Conservation (phyloP, 2,113 vertebrate species). For the Tor tambroides region DNA sequence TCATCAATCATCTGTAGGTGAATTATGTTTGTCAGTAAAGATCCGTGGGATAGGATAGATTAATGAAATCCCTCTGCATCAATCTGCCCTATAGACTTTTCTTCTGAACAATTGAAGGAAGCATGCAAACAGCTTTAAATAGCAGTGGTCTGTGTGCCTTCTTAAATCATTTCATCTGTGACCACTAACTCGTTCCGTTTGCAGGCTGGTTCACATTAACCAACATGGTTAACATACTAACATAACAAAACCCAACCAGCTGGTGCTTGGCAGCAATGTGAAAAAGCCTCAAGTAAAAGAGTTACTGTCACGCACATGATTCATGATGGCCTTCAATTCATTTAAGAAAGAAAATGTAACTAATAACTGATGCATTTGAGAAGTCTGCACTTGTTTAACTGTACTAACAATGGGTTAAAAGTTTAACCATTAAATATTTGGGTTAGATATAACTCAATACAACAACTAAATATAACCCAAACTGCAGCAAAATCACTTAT, state of each 20-base stretch:
- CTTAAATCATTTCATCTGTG: not conserved
- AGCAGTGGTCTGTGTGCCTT: not conserved
- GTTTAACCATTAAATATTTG: constrained; percentile 23
- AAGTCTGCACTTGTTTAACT: not conserved
- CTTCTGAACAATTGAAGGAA: not conserved
- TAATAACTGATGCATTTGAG: not conserved
- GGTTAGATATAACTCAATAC: not conserved
- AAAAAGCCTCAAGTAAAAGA: not conserved
- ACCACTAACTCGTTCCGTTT: not conserved
- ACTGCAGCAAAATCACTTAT: not conserved
- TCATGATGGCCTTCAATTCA: not conserved
- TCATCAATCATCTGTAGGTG: constrained; percentile 24
- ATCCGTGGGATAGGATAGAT: constrained; percentile 14
- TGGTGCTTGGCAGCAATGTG: not conserved
- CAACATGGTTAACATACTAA: not conserved
- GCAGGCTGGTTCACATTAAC: not conserved
- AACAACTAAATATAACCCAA: constrained; percentile 1
- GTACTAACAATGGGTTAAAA: not conserved
- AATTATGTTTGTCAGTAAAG: constrained; percentile 8
- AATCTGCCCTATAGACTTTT: not conserved
- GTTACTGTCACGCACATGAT: not conserved
- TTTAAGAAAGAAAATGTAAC: not conserved
- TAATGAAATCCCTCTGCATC: constrained; percentile 20
- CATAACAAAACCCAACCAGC: not conserved
- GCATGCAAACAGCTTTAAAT: not conserved